A percentile compares a stretch with the other conserved stretches of the same genome.
Conservation (phyloP, 64 coral and sea anemone genomes). For the Stylophora pistillata region DNA sequence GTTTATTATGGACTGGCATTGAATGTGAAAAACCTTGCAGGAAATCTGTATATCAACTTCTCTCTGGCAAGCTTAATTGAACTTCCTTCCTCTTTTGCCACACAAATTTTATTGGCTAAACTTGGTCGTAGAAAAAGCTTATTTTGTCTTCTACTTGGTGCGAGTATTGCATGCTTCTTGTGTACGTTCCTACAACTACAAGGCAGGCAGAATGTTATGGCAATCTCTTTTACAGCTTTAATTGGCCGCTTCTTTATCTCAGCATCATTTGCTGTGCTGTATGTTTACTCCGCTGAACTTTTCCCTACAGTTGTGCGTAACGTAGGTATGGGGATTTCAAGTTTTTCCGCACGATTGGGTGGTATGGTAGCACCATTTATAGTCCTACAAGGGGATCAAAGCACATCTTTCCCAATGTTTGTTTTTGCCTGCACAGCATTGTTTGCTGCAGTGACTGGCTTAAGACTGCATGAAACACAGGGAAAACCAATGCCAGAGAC, state of each 20-base stretch:
- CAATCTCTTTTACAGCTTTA: constrained; percentile 43
- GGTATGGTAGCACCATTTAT: constrained; percentile 67
- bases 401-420: constrained; percentile 61
- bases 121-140: constrained; percentile 35
- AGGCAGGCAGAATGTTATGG: not conserved
- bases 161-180: constrained; percentile 44
- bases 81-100: not conserved
- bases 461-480: constrained; percentile 63
- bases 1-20: constrained; percentile 47
- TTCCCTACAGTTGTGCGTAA: constrained; percentile 72
- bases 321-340: constrained; percentile 49
- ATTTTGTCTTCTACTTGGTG: constrained; percentile 62
- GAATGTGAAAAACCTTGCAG: constrained; percentile 41
- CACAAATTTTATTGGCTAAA: not conserved
- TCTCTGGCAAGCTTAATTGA: constrained; percentile 14
- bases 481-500: constrained; percentile 74
- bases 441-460: constrained; percentile 38
- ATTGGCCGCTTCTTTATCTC: constrained; percentile 76
- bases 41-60: constrained; percentile 30
- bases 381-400: constrained; percentile 64
- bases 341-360: constrained; percentile 51
- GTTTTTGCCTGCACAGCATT: constrained; percentile 55
- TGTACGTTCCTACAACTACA: constrained; percentile 70
- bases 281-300: constrained; percentile 69
- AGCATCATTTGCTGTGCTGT: constrained; percentile 66